Conservation (phyloP, 2,797 vertebrate species). For the Moxostoma hubbsi region DNA sequence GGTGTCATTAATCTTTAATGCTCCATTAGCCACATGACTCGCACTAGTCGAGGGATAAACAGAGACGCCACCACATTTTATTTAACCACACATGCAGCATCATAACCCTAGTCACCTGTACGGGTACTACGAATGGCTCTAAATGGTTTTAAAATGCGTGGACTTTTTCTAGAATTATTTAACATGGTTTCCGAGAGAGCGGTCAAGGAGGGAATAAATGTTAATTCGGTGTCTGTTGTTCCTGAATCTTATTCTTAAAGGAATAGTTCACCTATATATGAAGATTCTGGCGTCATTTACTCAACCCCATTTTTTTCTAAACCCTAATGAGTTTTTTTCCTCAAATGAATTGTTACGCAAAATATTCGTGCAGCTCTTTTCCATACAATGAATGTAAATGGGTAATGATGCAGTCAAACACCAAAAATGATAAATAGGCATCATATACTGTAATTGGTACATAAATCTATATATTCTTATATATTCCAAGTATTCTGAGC, state of each 20-base stretch:
- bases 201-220: background rate
- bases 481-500: too few relatives aligned
- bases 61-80: background rate
- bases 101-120: background rate
- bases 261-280: background rate
- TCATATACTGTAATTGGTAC: too few relatives aligned
- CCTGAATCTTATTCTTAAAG: background rate
- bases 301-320: too few relatives aligned
- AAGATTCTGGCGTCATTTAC: background rate
- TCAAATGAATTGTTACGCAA: background rate
- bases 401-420: too few relatives aligned
- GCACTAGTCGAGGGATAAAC: background rate
- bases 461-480: too few relatives aligned
- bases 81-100: background rate
- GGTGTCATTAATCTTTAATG: slow-evolving; percentile 38
- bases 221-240: background rate
- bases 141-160: background rate
- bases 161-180: background rate
- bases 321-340: background rate
- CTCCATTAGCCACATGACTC: slow-evolving; percentile 14
- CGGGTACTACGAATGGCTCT: background rate
- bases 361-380: background rate
- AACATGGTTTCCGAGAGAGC: background rate
- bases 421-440: too few relatives aligned
- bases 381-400: too few relatives aligned